Evolutionary conservation across 2,797 vertebrate species (phyloP), one percentile per base, ranked within the genome.

Genomic region (Anas bernieri): DNA sequence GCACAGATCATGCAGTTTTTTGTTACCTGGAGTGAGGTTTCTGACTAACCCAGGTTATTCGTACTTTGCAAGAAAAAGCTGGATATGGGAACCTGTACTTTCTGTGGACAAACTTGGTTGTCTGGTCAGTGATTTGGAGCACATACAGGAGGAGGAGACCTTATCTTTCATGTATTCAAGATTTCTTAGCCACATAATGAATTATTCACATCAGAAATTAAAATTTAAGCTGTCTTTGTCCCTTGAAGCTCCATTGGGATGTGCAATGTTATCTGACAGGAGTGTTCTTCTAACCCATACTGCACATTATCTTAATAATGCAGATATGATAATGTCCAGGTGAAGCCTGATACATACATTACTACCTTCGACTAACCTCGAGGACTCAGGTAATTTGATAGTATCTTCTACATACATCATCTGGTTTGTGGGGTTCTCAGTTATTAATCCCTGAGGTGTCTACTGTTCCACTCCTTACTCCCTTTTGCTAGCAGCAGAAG

Each of bases 281-380:
- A 93, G 66, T 88, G 81, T 96, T 96, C 94, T 93, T 95, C 89
- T 89, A 83, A 66, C 43, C 76, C n/a, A 10, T 48, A 22, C 48
- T 74, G 73, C 56, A 83, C 45, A 35, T 56, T 64, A 30, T 92
- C 61, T 82, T 69, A 48, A 67, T 82, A 77, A 50, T 33, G n/a
- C 35, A 48, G n/a, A 21, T 78, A 37, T 5, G 12, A 66, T 48
- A 48, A 48, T 70, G 86, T 83, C 41, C 63, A 45, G 35, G 35
- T 1, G 1, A 72, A 76, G 64, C 59, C 61, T 70, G 26, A 58
- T 50, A 30, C 83, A 54, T 39, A 83, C 55, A 20, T 75, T 56
- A 55, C 56, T 78, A 7, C 28, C 48, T 76, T 33, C 50, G 39
- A 46, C 59, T 55, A 72, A 26, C 50, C 16, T 88, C 61, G 61